Evolutionary conservation across 2,888 invertebrate species (phyloP).

Genomic region (Nebria salina): DNA sequence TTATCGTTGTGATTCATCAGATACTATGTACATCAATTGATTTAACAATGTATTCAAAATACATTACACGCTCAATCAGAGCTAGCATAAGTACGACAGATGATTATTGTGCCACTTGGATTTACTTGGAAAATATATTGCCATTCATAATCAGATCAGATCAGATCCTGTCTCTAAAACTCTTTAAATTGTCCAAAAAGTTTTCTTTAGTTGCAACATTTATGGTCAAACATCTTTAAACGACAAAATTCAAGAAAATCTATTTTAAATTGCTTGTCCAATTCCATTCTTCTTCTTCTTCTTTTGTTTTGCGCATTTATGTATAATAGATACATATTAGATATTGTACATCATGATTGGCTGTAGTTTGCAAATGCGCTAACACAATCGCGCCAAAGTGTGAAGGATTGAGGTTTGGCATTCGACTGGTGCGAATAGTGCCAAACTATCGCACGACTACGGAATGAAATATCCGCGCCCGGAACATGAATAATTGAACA

Average conservation of each 20-base stretch:
- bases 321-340: neutral
- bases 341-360: neutral
- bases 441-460: slow-evolving; percentile 4
- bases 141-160: too few species aligned
- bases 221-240: too few species aligned
- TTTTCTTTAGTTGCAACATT: too few species aligned
- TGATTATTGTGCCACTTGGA: too few species aligned
- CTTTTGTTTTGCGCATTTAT: too few species aligned
- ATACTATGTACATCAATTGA: neutral
- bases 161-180: too few species aligned
- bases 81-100: neutral
- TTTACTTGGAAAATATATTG: too few species aligned
- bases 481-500: slow-evolving; percentile 39
- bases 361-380: neutral
- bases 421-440: neutral
- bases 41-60: neutral
- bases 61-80: neutral
- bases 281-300: too few species aligned
- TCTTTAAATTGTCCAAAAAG: too few species aligned
- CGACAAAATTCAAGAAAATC: too few species aligned
- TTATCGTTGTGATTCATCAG: neutral
- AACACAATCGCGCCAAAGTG: neutral
- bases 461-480: slow-evolving; percentile 21
- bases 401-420: neutral
- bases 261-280: too few species aligned